Conservation (phyloP, 2,888 invertebrate species). For the Lycophotia porphyrea region DNA sequence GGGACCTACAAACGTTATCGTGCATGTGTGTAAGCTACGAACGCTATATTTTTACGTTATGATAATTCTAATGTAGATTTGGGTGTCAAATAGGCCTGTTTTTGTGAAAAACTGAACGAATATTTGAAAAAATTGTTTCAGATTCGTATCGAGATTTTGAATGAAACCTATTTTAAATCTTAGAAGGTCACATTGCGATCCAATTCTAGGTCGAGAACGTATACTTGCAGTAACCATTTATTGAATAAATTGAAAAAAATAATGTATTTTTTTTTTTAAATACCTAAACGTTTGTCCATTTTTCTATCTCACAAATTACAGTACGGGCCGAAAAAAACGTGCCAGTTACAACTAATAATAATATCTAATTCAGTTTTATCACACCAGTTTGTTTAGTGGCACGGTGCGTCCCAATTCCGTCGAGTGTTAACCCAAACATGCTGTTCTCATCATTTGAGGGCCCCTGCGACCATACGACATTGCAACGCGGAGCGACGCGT, state of each 20-base stretch:
- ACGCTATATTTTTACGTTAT: conserved; percentile 58
- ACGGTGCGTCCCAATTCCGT: conserved; percentile 59
- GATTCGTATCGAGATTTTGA: conserved; percentile 7
- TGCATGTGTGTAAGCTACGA: conserved; percentile 71
- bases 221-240: conserved; percentile 13
- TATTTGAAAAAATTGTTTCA: not conserved
- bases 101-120: not conserved
- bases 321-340: conserved; percentile 23
- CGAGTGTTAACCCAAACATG: conserved; percentile 57
- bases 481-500: conserved; percentile 65
- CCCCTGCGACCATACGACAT: conserved; percentile 66
- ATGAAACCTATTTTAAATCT: conserved; percentile 18
- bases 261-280: not conserved
- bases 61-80: conserved; percentile 57
- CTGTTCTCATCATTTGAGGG: conserved; percentile 60
- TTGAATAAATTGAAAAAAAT: not conserved
- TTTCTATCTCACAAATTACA: conserved; percentile 9
- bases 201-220: conserved; percentile 18
- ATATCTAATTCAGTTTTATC: conserved; percentile 60
- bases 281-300: not conserved
- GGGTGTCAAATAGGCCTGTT: conserved; percentile 26
- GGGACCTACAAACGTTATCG: conserved; percentile 88
- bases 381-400: conserved; percentile 59
- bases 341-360: conserved; percentile 47
- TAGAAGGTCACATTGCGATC: conserved; percentile 27